Evolutionary conservation across 2,113 vertebrate species (phyloP).

Genomic region (Passer domesticus): DNA sequence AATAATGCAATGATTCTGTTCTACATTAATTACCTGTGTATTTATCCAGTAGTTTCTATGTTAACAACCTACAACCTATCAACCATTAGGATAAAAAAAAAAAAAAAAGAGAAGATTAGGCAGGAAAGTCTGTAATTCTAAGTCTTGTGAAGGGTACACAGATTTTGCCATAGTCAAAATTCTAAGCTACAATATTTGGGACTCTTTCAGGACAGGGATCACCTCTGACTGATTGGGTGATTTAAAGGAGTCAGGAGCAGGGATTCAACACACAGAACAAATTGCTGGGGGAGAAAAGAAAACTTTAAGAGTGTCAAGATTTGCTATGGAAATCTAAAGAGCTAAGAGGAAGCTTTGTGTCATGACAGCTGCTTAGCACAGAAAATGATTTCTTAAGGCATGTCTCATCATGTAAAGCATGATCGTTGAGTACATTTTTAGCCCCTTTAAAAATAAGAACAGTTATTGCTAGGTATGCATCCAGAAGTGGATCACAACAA

Average conservation of each 20-base stretch:
- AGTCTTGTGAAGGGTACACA: not conserved
- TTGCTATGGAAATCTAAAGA: not conserved
- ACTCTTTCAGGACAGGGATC: not conserved
- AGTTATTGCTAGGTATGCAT: not conserved
- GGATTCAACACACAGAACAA: not conserved
- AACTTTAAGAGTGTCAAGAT: not conserved
- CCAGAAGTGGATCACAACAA: not conserved
- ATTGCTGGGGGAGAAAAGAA: not conserved
- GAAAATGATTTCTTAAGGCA: not conserved
- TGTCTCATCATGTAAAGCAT: not conserved
- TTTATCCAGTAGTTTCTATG: not conserved
- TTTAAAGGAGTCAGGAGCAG: not conserved
- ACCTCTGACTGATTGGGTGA: not conserved
- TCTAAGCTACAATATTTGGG: not conserved
- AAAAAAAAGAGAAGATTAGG: not conserved
- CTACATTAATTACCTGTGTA: not conserved
- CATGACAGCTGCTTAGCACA: not conserved
- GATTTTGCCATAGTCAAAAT: not conserved
- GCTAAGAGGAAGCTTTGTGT: not conserved
- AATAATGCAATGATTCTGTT: not conserved
- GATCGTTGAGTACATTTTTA: not conserved
- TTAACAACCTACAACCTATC: not conserved
- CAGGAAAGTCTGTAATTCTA: not conserved
- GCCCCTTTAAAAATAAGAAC: not conserved
- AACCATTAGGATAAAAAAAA: not conserved